A percentile compares a stretch with the other conserved stretches of the same genome.
These are phyloP conservation scores for Acleris literana DNA, from an alignment of 2,888 invertebrate genomes.

Conservation along the genomic window DNA sequence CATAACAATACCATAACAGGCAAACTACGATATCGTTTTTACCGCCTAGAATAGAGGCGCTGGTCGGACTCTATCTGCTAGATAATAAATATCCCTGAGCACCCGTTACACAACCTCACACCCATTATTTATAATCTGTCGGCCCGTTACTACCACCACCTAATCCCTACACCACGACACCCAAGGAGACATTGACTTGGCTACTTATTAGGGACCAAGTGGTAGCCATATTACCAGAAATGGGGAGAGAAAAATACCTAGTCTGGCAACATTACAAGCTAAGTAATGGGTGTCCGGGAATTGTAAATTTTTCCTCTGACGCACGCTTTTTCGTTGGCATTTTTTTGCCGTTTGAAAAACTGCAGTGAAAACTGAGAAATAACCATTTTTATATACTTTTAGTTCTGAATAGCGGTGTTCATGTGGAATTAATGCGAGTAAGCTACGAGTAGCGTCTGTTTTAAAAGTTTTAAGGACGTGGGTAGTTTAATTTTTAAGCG, in stretches of 20 bases:
- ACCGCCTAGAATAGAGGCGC: too few species aligned
- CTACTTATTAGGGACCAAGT: slow-evolving; percentile 23
- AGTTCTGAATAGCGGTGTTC: neutral
- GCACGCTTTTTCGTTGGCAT: slow-evolving; percentile 9
- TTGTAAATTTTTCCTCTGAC: neutral
- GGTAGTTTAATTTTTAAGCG: too few species aligned
- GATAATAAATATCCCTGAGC: neutral
- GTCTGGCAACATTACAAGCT: slow-evolving; percentile 2
- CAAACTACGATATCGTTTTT: too few species aligned
- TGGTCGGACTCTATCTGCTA: too few species aligned
- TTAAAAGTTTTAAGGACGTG: too few species aligned
- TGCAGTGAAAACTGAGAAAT: neutral
- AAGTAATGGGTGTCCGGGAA: slow-evolving; percentile 21
- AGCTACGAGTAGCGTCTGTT: neutral
- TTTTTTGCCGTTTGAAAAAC: slow-evolving; percentile 22
- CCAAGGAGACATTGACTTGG: slow-evolving; percentile 26
- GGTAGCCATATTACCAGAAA: neutral
- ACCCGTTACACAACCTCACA: neutral
- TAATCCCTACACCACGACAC: slow-evolving; percentile 17
- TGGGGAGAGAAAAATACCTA: neutral
- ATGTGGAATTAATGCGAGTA: neutral
- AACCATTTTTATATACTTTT: slow-evolving; percentile 5
- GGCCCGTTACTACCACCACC: slow-evolving; percentile 18
- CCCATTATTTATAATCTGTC: slow-evolving; percentile 35
- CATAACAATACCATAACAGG: too few species aligned